Percentiles rank a stretch among this genome's conserved stretches.
phyloP scores from a whole-genome alignment of 2,797 vertebrate species.

The Capromys pilorides region DNA sequence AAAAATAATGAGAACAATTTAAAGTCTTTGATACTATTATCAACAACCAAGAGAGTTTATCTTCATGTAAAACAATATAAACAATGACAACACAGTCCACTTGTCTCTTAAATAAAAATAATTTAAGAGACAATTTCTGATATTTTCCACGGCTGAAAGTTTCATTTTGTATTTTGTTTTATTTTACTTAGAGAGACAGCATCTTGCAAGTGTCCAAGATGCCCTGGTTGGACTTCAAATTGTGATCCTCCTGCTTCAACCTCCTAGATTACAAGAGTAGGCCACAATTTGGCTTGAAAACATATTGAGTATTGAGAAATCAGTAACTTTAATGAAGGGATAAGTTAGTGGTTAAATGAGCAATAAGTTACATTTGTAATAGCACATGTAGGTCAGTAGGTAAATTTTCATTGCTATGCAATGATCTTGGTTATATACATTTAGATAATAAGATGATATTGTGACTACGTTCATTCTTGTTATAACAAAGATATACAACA shows the following conservation, averaged over 20 bases:
- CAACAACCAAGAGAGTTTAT: conserved; percentile 29
- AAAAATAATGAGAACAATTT: background rate
- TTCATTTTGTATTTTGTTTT: background rate
- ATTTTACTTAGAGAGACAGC: background rate
- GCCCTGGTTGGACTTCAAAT: background rate
- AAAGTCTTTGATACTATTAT: background rate
- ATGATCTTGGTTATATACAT: background rate
- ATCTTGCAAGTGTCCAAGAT: background rate
- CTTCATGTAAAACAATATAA: background rate
- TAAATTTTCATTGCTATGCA: background rate
- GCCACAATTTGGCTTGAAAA: background rate
- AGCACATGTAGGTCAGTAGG: background rate
- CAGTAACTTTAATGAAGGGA: background rate
- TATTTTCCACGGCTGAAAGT: background rate
- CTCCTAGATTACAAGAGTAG: background rate
- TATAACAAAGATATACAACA: background rate
- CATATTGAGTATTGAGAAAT: background rate
- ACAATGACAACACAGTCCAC: background rate
- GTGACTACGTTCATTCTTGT: background rate
- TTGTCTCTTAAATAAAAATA: background rate
- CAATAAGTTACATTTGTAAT: background rate
- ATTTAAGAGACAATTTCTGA: background rate
- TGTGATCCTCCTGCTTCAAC: background rate
- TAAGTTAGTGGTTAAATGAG: background rate
- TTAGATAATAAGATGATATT: background rate